Base-by-base conservation (phyloP, 2,797 vertebrate species). In the Siniperca undulata region DNA sequence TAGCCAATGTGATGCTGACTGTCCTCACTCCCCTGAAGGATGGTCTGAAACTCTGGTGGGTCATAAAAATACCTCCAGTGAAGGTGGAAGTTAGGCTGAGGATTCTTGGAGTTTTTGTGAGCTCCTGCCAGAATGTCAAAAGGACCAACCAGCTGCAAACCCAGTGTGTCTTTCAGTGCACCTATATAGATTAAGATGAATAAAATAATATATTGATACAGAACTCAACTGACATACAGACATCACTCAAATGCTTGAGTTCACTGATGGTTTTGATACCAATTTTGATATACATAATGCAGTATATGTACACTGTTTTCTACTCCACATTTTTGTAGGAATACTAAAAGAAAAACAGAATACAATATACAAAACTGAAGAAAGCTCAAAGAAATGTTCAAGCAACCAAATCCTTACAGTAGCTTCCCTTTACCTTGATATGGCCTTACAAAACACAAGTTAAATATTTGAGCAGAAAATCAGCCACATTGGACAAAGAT, bases 11-110 rank as follows among this genome's bases (percentile, higher is more conserved):
- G 98, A 89, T 97, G 96, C 30, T 98, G 96, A 70, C 90, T 97
- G 90, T 96, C 96, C 73, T 88, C 90, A 76, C 96, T 96, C 16
- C 97, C 97, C 30, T 88, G 89, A 80, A 99, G 93, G 74, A 99
- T 91, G 50, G 98, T 99, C 94, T 99, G 98, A 87, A 99, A 97
- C 94, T 99, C 98, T 5, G 99, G 98, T 2, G 98, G 99, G 91
- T 99, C 98, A 55, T 98, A 99, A 88, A 97, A 98, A 93, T 97
- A 97, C 81, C 99, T 96, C 97, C 98, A 99, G 80, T 99, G 98
- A 89, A 99, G 96, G 84, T 93, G 95, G 90, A 96, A 97, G 91
- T 98, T 97, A 9, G 96, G 92, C 52, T 94, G 86, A 80, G 91
- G 70, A 61, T 95, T 95, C 71, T 93, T 95, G 42, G 91, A 88